These are phyloP conservation scores for Tipula helvola DNA, from an alignment of 2,888 invertebrate species.

Conservation along the genomic window DNA sequence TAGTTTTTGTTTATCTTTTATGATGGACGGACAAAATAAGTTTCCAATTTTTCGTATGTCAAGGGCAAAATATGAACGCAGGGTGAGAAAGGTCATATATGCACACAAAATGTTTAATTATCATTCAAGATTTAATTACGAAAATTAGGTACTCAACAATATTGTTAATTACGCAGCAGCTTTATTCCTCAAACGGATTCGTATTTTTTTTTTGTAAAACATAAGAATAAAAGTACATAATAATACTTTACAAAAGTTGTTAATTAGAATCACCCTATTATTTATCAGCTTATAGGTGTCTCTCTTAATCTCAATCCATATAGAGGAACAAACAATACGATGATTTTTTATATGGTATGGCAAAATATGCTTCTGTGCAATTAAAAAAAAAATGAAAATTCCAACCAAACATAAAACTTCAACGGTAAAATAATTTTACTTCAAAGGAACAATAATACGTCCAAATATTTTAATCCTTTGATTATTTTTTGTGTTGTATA, in stretches of 20 bases:
- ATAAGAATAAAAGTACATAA: not conserved
- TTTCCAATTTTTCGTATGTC: not conserved
- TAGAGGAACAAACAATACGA: not conserved
- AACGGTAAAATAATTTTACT: not conserved
- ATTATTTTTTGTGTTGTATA: not conserved
- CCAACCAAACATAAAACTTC: not conserved
- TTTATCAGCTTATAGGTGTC: slow-evolving; percentile 4
- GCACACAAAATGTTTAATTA: not conserved
- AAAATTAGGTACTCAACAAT: not conserved
- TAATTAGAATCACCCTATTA: not conserved
- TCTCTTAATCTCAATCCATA: not conserved
- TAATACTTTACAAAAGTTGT: not conserved
- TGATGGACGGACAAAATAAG: not conserved
- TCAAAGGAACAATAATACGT: slow-evolving; percentile 5
- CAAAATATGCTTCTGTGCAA: not conserved
- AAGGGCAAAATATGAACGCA: not conserved
- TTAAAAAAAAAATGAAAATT: not conserved
- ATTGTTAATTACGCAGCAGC: not conserved
- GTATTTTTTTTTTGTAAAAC: not conserved
- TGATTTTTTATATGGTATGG: not conserved
- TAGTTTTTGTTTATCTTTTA: not conserved
- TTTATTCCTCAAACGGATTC: not conserved
- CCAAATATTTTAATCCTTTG: slow-evolving; percentile 10
- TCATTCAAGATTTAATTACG: not conserved
- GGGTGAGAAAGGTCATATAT: not conserved